These are phyloP conservation scores for Mormyrops attenuatus DNA, from an alignment of 2,797 vertebrate genomes.

Conservation along the genomic window DNA sequence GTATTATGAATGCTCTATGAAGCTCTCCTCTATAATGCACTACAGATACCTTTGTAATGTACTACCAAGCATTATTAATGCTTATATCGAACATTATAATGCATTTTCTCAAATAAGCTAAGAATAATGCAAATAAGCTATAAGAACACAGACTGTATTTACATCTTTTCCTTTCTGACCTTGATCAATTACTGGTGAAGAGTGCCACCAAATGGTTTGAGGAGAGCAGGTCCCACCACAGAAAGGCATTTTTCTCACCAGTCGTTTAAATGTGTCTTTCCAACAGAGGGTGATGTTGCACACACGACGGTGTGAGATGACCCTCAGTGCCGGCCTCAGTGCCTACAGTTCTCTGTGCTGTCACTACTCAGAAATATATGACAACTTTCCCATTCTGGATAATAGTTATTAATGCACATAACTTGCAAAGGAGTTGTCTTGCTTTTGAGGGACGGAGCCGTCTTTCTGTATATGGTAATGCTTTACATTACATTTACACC, in stretches of 20 bases:
- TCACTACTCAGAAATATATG: neutral
- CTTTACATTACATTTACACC: neutral
- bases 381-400: neutral
- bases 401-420: neutral
- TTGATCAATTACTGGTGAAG: neutral
- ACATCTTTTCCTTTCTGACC: neutral
- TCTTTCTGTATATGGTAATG: neutral
- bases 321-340: neutral
- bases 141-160: neutral
- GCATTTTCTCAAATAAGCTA: neutral
- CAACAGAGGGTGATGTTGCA: constrained; percentile 9
- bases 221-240: neutral
- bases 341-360: neutral
- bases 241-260: neutral
- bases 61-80: neutral
- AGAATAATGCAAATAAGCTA: neutral
- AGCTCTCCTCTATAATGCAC: neutral
- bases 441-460: neutral
- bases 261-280: neutral
- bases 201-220: constrained; percentile 17
- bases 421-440: neutral
- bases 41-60: neutral
- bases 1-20: neutral
- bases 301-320: neutral
- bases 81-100: neutral